Evolutionary conservation across 2,113 vertebrate species (phyloP).

Genomic region (Pituophis catenifer): DNA sequence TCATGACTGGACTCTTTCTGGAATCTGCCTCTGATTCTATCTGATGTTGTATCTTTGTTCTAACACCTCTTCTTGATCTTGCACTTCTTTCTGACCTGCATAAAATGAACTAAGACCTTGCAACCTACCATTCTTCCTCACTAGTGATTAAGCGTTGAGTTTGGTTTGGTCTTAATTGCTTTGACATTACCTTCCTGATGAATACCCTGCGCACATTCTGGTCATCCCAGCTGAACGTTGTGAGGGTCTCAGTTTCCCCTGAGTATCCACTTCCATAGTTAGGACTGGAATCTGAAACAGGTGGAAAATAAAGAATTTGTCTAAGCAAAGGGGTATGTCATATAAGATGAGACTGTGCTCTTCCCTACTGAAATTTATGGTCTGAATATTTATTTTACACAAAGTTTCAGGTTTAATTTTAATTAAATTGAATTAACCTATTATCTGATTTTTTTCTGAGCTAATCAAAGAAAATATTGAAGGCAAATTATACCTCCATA

Average conservation of each 20-base stretch:
- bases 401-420: neutral
- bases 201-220: constrained; percentile 83
- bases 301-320: neutral
- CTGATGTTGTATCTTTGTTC: neutral
- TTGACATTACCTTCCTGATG: constrained; percentile 83
- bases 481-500: neutral
- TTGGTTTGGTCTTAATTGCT: neutral
- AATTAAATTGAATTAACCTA: neutral
- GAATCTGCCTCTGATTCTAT: neutral
- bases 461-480: neutral
- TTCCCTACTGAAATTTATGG: too few relatives aligned
- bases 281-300: constrained; percentile 68
- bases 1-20: neutral
- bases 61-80: neutral
- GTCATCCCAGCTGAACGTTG: constrained; percentile 88
- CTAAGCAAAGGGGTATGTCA: neutral
- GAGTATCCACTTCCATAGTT: constrained; percentile 72
- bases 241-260: constrained; percentile 81
- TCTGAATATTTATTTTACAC: neutral
- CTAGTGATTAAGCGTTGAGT: neutral
- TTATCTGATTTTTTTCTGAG: neutral
- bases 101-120: neutral
- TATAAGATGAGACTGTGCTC: neutral
- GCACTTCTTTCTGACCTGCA: neutral
- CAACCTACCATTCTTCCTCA: neutral